These are phyloP conservation scores for Ernsta delagoae DNA, from an alignment of 2,888 invertebrate species.

Conservation along the genomic window DNA sequence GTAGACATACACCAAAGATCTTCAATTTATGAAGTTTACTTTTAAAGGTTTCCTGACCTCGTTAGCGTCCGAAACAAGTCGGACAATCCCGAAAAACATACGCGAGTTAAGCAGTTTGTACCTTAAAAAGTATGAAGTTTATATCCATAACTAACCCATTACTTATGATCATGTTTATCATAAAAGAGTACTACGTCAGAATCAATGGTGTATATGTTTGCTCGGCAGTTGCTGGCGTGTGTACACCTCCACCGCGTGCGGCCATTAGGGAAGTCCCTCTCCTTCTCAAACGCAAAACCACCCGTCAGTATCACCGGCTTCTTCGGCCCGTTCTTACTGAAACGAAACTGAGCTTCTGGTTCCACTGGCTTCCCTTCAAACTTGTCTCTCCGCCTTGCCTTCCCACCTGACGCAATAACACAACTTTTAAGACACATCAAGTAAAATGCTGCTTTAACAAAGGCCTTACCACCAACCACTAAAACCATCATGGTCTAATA, in stretches of 20 bases:
- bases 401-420: constrained; percentile 38
- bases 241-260: constrained; percentile 62
- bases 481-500: too few species aligned
- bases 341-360: constrained; percentile 51
- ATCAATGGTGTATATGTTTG: constrained; percentile 62
- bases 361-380: not conserved
- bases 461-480: too few species aligned
- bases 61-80: too few species aligned
- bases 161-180: constrained; percentile 63
- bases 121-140: too few species aligned
- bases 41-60: too few species aligned
- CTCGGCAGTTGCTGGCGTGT: constrained; percentile 55
- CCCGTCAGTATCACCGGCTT: constrained; percentile 60
- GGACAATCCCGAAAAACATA: too few species aligned
- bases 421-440: constrained; percentile 30
- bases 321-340: constrained; percentile 53
- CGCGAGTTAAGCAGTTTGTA: too few species aligned
- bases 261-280: constrained; percentile 58
- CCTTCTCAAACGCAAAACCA: constrained; percentile 58
- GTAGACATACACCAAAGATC: too few species aligned
- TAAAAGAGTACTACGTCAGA: constrained; percentile 61
- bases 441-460: constrained; percentile 3
- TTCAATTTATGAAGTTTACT: too few species aligned
- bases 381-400: constrained; percentile 39
- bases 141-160: too few species aligned